Evolutionary conservation across 2,797 vertebrate genomes (phyloP), one percentile per base, ranked within the genome.

Genomic region (Poecilia gillii): DNA sequence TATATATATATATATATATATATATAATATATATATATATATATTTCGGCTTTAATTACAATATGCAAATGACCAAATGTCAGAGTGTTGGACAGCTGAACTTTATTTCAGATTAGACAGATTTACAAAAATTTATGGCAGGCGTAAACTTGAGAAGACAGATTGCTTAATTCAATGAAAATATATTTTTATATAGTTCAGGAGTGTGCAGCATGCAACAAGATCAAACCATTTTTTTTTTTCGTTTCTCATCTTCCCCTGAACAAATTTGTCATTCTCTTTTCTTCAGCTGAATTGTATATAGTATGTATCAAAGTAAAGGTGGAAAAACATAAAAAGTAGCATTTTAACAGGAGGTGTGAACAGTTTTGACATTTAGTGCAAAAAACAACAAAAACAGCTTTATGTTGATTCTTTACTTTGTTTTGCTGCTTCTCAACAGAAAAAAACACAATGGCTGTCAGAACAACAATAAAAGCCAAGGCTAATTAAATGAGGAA

Each of bases 401-500:
- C 18, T 64, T 36, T 6, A 9, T 49, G 28, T 20, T 72, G 13
- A 31, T 31, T 18, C 20, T 49, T 36, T 13, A 11, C 16, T 36
- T 51, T 51, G 6, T 49, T 33, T 47, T 4, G 71, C 55, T 55
- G 55, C 71, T 68, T 74, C 39, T 43, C 66, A 6, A 41, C 4
- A 70, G 66, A n/a, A n/a, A 70, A 70, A 64, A 36, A 9, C 64
- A 41, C 20, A 68, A 68, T 71, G 41, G 7, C 43, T 80, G 79
- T 49, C 49, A 78, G 85, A 59, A 79, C 73, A 64, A 79, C 73
- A 85, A 73, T 66, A 39, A 74, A 70, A 80, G 28, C n/a, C 28
- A 84, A 64, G 46, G 55, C 53, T 71, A 74, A 83, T 87, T 83
- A 66, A 77, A 83, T 53, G 33, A 76, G 33, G 74, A 39, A 81